Evolutionary conservation across 1,140 invertebrate species (phyloP).

Genomic region (Aphelenchoides fujianensis): DNA sequence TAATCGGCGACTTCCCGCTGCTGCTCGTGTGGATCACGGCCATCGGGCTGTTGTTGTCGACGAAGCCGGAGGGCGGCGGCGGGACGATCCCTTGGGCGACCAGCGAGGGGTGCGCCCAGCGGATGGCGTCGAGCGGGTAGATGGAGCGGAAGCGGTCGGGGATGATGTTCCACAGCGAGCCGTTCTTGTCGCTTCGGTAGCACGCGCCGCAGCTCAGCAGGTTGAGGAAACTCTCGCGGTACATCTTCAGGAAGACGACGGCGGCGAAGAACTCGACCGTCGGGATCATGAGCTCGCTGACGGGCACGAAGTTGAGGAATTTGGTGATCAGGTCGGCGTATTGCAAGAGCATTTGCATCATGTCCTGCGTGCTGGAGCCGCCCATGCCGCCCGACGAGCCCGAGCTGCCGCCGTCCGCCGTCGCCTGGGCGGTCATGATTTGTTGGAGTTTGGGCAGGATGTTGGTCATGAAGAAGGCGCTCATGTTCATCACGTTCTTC

Average conservation of each 20-base stretch:
- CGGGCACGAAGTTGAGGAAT: constrained; percentile 4
- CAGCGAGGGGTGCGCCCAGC: background rate
- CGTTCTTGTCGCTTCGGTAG: constrained; percentile 14
- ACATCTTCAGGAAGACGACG: constrained; percentile 12
- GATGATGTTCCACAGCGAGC: constrained; percentile 10
- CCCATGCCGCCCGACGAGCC: background rate
- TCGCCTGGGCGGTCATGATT: background rate
- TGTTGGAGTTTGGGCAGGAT: constrained; percentile 1
- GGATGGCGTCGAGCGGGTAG: constrained; percentile 15
- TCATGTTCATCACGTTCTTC: constrained; percentile 17
- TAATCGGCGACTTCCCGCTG: constrained; percentile 1
- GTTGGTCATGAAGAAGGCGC: constrained; percentile 3
- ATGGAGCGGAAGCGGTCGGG: constrained; percentile 22
- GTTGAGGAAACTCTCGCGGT: constrained; percentile 6
- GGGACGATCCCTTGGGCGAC: constrained; percentile 19
- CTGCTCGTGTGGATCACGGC: constrained; percentile 9
- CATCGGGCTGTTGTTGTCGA: constrained; percentile 6
- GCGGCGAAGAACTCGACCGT: background rate
- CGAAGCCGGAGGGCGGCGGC: background rate
- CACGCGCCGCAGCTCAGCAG: constrained; percentile 20
- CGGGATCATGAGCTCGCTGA: constrained; percentile 13
- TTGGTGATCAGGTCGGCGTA: background rate
- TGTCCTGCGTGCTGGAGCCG: background rate
- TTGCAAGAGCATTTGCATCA: background rate
- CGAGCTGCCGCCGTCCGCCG: background rate